Evolutionary conservation across 2,888 invertebrate species (phyloP), one percentile per base, ranked within the genome.

Genomic region (Muschampia plurimacula): DNA sequence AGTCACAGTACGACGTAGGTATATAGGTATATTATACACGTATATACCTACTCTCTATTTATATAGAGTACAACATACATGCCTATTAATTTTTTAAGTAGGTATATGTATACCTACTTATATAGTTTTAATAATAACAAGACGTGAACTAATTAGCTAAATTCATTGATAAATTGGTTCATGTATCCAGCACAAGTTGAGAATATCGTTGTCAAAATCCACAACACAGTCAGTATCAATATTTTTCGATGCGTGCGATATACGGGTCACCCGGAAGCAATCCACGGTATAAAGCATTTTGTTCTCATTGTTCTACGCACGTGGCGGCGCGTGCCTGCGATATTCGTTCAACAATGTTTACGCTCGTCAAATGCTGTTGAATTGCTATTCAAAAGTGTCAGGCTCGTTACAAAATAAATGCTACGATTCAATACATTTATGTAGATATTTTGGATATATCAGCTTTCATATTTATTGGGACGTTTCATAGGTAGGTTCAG

Each of bases 201-300:
- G 59, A 65, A 73, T 73, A 73, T 73, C 73, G 15, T 2, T 73
- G 64, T 73, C 73, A 65, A 59, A n/a, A 22, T 76, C 77, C 74
- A 72, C 67, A 75, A 41, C 41, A 65, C 59, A 57, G 75, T 77
- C 59, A 57, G 75, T 77, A 74, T 78, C 78, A 77, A 75, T 73
- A 76, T 77, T 76, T 77, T 77, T 78, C 74, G 67, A 74, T 65
- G 79, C 77, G 76, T 73, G 60, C 76, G 77, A 81, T 79, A 79
- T 64, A 60, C 79, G 74, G 78, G 76, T 76, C 78, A 77, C 69
- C 81, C 82, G 81, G 81, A 82, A 82, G 73, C 80, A 76, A 81
- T 81, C 78, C 76, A 75, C 72, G 70, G 75, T 73, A 79, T 80
- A 80, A 79, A 74, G 76, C 74, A 67, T 59, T 75, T 72, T 64